Conservation (phyloP, 2,113 vertebrate genomes). For the Agapornis roseicollis region DNA sequence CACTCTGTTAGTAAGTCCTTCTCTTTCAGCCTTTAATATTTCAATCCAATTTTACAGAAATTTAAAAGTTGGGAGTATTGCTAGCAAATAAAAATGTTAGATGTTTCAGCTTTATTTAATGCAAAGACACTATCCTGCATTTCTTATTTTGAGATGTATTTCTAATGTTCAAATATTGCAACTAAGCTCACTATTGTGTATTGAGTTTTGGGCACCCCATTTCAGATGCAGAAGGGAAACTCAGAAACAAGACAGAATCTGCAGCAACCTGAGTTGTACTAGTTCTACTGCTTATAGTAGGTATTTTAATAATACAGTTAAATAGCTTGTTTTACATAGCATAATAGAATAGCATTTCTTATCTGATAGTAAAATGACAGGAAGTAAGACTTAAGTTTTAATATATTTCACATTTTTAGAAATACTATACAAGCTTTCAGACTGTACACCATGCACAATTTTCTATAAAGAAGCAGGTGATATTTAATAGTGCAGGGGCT, state of each 20-base stretch:
- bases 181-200: background rate
- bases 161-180: background rate
- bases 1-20: background rate
- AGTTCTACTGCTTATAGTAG: background rate
- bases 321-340: background rate
- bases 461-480: background rate
- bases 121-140: background rate
- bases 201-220: background rate
- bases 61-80: background rate
- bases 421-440: background rate
- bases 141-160: background rate
- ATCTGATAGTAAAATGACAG: background rate
- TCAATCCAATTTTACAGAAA: background rate
- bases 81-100: background rate
- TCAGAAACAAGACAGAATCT: background rate
- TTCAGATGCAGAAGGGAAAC: background rate
- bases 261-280: background rate
- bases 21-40: conserved; percentile 14
- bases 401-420: background rate
- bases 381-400: background rate
- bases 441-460: background rate
- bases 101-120: background rate
- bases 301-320: background rate
- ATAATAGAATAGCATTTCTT: background rate
- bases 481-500: background rate